Conservation (phyloP, 1,140 invertebrate species). For the Cydia pomonella region DNA sequence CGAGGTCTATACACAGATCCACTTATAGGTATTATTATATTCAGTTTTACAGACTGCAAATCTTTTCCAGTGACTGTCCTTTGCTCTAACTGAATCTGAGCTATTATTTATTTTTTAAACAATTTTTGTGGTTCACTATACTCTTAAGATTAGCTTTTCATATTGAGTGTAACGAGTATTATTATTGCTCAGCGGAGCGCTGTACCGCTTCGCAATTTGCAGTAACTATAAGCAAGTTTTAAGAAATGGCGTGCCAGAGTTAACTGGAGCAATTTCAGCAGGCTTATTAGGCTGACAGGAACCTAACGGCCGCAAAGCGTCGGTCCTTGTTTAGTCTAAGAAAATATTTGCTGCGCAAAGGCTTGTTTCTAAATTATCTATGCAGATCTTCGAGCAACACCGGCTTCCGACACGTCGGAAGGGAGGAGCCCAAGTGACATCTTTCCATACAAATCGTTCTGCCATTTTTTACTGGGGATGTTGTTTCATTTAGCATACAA, state of each 20-base stretch:
- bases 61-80: too few relatives aligned
- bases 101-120: not conserved
- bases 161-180: constrained; percentile 27
- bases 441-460: too few relatives aligned
- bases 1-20: too few relatives aligned
- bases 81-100: too few relatives aligned
- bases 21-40: too few relatives aligned
- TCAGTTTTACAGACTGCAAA: too few relatives aligned
- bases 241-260: constrained; percentile 21
- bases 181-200: constrained; percentile 14
- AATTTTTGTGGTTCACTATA: not conserved
- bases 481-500: too few relatives aligned
- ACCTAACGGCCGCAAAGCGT: constrained; percentile 16
- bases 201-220: not conserved
- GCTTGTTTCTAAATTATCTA: not conserved
- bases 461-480: too few relatives aligned
- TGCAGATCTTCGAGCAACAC: too few relatives aligned
- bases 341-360: not conserved
- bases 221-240: constrained; percentile 28
- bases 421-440: too few relatives aligned
- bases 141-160: not conserved
- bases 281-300: constrained; percentile 18
- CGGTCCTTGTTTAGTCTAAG: not conserved
- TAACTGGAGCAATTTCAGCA: not conserved
- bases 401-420: too few relatives aligned